Evolutionary conservation across 2,888 invertebrate species (phyloP), one percentile per base, ranked within the genome.

Genomic region (Dolomedes plantarius): DNA sequence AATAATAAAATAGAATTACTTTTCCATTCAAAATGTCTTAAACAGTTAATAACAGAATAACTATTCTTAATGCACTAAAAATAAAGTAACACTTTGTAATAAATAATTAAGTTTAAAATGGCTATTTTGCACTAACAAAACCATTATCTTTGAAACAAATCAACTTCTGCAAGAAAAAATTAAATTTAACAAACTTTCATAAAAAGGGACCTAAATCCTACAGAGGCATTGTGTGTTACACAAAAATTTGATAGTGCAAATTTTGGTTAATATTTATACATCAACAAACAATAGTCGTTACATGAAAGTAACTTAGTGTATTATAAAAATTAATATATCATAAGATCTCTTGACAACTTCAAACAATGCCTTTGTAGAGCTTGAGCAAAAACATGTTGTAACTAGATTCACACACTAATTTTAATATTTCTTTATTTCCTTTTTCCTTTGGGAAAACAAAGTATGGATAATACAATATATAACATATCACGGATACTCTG

Each of bases 331-430:
- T 11, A 36, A 11, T 36, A 11, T 36, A 36, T 7, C 6, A 36
- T 36, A 7, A 36, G 11, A 36, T 16, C 56, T 23, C 5, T 56
- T 23, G 56, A 23, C 3, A n/a, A 19, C 50, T 62, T 68, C 81
- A 82, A 69, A 82, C 82, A 62, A 27, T 82, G 83, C 73, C 83
- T 77, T 77, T 77, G 83, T 73, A 83, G 72, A 68, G 46, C 31
- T 83, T 83, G 83, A 83, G 83, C 83, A 83, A 83, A n/a, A 83
- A 81, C 72, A 62, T 36, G 36, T 72, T 76, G 36, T 82, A 62
- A 74, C 80, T 73, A 80, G 32, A 78, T 71, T 78, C 50, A 64
- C 65, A 65, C 46, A 67, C 73, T 74, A 75, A n/a, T n/a, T n/a
- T n/a, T n/a, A n/a, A n/a, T n/a, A n/a, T n/a, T n/a, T 56, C 3